A percentile compares a stretch with the other conserved stretches of the same genome.
These are phyloP conservation scores for Oryzias woworae DNA, from an alignment of 2,113 vertebrate species.

Conservation along the genomic window DNA sequence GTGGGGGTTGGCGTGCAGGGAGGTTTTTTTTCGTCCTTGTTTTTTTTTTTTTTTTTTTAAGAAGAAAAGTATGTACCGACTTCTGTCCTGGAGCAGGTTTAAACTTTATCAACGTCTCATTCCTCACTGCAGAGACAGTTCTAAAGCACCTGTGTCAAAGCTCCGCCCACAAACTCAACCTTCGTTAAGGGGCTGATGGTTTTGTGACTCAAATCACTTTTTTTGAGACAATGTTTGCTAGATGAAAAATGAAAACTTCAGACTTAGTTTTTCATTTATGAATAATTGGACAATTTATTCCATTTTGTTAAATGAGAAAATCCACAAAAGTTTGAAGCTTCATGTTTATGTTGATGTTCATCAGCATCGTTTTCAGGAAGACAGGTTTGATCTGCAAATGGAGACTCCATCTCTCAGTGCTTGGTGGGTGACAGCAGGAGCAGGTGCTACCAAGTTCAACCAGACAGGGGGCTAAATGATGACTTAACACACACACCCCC, in stretches of 20 bases:
- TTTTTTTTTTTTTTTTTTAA: too few relatives aligned
- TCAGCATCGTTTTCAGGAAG: too few relatives aligned
- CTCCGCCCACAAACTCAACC: too few relatives aligned
- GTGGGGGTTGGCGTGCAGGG: not conserved
- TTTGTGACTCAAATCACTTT: too few relatives aligned
- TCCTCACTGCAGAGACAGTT: slow-evolving; percentile 5
- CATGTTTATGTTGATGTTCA: too few relatives aligned
- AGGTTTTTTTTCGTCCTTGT: not conserved
- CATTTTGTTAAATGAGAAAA: too few relatives aligned
- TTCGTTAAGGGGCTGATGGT: too few relatives aligned
- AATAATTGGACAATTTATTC: too few relatives aligned
- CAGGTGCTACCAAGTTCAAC: slow-evolving; percentile 65
- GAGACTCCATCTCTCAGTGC: slow-evolving; percentile 20
- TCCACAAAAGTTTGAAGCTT: too few relatives aligned
- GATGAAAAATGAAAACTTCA: too few relatives aligned
- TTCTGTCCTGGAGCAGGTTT: slow-evolving; percentile 41
- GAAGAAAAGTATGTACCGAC: slow-evolving; percentile 12
- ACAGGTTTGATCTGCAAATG: not conserved
- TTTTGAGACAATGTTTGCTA: too few relatives aligned
- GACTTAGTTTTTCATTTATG: too few relatives aligned
- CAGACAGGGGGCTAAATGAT: slow-evolving; percentile 55
- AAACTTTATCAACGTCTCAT: not conserved
- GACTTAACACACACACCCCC: slow-evolving; percentile 37
- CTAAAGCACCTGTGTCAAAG: slow-evolving; percentile 10
- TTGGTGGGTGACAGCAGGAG: slow-evolving; percentile 58